Percentiles rank a stretch among this genome's conserved stretches.
These are phyloP conservation scores for Misgurnus mizolepis DNA, from an alignment of 2,113 vertebrate species.

Conservation along the genomic window DNA sequence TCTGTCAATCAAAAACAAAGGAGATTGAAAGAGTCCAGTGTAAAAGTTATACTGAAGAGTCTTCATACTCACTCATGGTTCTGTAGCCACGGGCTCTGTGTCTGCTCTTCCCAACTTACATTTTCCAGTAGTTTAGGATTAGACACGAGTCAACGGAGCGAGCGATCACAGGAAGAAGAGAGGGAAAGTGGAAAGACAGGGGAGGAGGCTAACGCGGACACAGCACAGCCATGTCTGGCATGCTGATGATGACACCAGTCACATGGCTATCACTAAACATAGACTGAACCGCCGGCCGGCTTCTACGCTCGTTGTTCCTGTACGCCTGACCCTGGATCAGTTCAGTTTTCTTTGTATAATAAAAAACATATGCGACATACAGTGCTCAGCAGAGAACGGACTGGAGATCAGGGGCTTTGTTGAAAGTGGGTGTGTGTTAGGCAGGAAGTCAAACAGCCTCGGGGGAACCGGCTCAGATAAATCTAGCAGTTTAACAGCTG, in stretches of 20 bases:
- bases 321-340: conserved; percentile 28
- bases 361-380: not conserved
- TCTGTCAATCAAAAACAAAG: not conserved
- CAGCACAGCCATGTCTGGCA: conserved; percentile 43
- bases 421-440: not conserved
- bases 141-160: conserved; percentile 31
- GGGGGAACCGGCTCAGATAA: conserved; percentile 1
- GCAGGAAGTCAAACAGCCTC: conserved; percentile 34
- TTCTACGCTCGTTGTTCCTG: conserved; percentile 51
- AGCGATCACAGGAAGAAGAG: conserved; percentile 33
- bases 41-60: conserved; percentile 13
- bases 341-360: not conserved
- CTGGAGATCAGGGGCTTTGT: not conserved
- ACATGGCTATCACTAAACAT: conserved; percentile 56
- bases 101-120: conserved; percentile 61
- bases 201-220: conserved; percentile 41
- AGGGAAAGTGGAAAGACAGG: conserved; percentile 16
- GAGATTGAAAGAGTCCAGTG: not conserved
- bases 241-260: conserved; percentile 49
- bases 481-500: conserved; percentile 40
- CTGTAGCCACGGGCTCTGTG: conserved; percentile 59
- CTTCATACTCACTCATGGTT: conserved; percentile 72
- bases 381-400: not conserved
- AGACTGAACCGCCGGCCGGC: conserved; percentile 39
- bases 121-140: conserved; percentile 61